Conservation (phyloP, 1,140 invertebrate genomes). For the Macrotrachela quadricornifera region DNA sequence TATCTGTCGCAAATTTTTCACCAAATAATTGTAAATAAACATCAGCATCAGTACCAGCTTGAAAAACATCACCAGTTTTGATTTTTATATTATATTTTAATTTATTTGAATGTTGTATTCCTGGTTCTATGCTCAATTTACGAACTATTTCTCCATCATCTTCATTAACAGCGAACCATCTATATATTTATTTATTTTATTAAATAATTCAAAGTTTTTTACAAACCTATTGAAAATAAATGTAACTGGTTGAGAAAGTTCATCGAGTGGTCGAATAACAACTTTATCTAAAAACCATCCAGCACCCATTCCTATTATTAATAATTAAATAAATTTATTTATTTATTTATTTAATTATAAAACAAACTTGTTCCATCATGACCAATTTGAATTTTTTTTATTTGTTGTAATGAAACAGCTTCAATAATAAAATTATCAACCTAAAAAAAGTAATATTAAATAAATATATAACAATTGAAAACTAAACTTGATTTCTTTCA, state of each 20-base stretch:
- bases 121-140: slow-evolving; percentile 15
- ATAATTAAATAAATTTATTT: no score
- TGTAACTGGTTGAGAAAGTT: slow-evolving; percentile 1
- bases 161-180: slow-evolving; percentile 24
- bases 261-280: slow-evolving; percentile 15
- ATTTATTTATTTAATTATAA: no score
- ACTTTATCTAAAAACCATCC: slow-evolving; percentile 30
- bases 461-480: no score
- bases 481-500: slow-evolving; percentile 26
- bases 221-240: slow-evolving; percentile 16
- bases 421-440: slow-evolving; percentile 26
- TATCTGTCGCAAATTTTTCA: slow-evolving; percentile 22
- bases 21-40: slow-evolving; percentile 26
- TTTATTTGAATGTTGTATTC: background rate
- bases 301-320: slow-evolving; percentile 16
- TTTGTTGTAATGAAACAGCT: slow-evolving; percentile 21
- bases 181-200: slow-evolving; percentile 12
- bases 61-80: slow-evolving; percentile 19
- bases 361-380: slow-evolving; percentile 26
- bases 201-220: no score
- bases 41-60: slow-evolving; percentile 29
- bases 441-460: no score
- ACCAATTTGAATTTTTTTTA: slow-evolving; percentile 24
- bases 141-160: slow-evolving; percentile 26
- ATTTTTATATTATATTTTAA: slow-evolving; percentile 18